These are phyloP conservation scores for Enteromius thamalakanensis DNA, from an alignment of 2,797 vertebrate genomes.

Conservation along the genomic window DNA sequence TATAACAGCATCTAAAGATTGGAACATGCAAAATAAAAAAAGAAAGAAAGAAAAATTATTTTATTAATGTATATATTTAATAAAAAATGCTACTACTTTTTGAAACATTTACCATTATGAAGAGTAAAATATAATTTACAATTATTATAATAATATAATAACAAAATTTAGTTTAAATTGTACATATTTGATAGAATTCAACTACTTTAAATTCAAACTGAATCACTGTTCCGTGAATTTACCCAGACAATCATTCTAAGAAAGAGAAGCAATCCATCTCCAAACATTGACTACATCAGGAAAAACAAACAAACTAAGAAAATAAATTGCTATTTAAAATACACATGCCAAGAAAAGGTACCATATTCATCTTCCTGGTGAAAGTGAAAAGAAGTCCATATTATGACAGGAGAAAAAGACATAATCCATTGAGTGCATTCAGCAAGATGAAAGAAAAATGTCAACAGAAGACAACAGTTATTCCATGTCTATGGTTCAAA, in stretches of 20 bases:
- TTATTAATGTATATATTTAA: background rate
- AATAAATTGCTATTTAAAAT: background rate
- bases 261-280: background rate
- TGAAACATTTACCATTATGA: background rate
- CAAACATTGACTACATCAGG: background rate
- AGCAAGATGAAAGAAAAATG: background rate
- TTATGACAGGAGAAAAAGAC: background rate
- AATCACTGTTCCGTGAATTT: background rate
- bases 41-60: background rate
- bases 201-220: background rate
- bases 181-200: background rate
- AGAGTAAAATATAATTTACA: background rate
- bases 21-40: background rate
- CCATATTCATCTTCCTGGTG: background rate
- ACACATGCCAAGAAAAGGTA: background rate
- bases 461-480: background rate
- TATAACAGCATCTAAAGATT: background rate
- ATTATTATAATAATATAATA: background rate
- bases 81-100: background rate
- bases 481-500: constrained; percentile 18
- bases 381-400: background rate
- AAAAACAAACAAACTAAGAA: background rate
- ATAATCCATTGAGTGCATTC: background rate
- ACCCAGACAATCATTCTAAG: background rate
- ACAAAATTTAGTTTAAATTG: background rate